Conservation (phyloP, 2,113 vertebrate species). For the Felis chaus region DNA sequence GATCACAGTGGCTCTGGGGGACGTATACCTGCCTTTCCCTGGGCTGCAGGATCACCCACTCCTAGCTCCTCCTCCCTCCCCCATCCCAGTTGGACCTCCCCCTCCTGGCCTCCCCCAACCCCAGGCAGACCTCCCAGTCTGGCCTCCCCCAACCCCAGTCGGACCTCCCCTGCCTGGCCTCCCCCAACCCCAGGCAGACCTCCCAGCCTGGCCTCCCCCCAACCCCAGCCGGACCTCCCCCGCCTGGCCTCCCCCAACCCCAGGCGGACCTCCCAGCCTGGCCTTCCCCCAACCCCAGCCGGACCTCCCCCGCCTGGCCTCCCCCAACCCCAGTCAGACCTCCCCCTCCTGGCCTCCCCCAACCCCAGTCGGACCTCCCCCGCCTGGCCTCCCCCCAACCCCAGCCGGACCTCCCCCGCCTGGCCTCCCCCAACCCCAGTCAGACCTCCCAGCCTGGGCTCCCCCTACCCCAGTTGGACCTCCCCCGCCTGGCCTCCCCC, state of each 20-base stretch:
- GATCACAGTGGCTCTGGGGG: not conserved
- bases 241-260: too few species aligned
- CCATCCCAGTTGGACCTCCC: too few species aligned
- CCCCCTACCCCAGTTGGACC: too few species aligned
- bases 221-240: too few species aligned
- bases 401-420: not conserved
- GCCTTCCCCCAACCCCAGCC: not conserved
- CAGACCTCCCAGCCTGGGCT: not conserved
- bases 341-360: too few species aligned
- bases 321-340: too few species aligned
- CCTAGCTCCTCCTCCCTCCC: not conserved
- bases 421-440: too few species aligned
- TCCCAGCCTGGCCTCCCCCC: too few species aligned
- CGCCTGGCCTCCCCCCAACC: too few species aligned
- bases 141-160: not conserved
- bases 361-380: too few species aligned
- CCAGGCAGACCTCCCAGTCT: not conserved
- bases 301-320: not conserved
- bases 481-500: rapidly evolving
- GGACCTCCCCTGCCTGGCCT: rapidly evolving
- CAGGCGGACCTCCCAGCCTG: rapidly evolving
- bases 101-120: not conserved
- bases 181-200: not conserved
- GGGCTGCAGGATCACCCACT: not conserved
- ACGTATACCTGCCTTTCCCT: rapidly evolving